Conservation (phyloP, 2,888 invertebrate genomes). For the Drosophila leonis region DNA sequence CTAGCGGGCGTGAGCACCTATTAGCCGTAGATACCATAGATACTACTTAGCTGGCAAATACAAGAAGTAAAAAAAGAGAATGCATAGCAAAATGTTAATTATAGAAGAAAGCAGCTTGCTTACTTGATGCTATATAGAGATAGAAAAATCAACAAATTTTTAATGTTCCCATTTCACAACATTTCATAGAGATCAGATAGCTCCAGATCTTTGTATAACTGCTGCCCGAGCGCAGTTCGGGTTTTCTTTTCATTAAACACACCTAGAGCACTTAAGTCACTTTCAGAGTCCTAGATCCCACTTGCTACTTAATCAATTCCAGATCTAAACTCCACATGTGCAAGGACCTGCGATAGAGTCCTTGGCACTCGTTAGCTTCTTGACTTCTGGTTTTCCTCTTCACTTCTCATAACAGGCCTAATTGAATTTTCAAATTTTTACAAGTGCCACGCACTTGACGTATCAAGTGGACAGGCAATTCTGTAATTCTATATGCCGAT, state of each 20-base stretch:
- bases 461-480: slow-evolving; percentile 41
- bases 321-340: slow-evolving; percentile 24
- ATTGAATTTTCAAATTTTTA: slow-evolving; percentile 45
- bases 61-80: not conserved
- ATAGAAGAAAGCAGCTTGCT: not conserved
- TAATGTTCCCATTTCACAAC: not conserved
- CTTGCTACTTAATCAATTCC: slow-evolving; percentile 23
- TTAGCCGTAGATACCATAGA: slow-evolving; percentile 44
- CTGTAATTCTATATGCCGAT: slow-evolving; percentile 27
- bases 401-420: slow-evolving; percentile 25
- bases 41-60: slow-evolving; percentile 1
- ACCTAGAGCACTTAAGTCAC: not conserved
- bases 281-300: not conserved
- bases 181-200: not conserved
- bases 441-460: slow-evolving; percentile 55
- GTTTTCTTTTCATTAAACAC: not conserved
- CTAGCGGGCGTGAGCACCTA: slow-evolving; percentile 11
- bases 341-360: slow-evolving; percentile 24
- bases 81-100: not conserved
- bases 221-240: not conserved
- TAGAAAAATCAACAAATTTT: too few relatives aligned
- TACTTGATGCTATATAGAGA: too few relatives aligned
- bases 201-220: not conserved
- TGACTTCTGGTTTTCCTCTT: slow-evolving; percentile 9
- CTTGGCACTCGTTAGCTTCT: slow-evolving; percentile 16